A percentile compares a stretch with the other conserved stretches of the same genome.
Conservation (phyloP, 2,113 vertebrate genomes). For the Acanthisitta chloris region DNA sequence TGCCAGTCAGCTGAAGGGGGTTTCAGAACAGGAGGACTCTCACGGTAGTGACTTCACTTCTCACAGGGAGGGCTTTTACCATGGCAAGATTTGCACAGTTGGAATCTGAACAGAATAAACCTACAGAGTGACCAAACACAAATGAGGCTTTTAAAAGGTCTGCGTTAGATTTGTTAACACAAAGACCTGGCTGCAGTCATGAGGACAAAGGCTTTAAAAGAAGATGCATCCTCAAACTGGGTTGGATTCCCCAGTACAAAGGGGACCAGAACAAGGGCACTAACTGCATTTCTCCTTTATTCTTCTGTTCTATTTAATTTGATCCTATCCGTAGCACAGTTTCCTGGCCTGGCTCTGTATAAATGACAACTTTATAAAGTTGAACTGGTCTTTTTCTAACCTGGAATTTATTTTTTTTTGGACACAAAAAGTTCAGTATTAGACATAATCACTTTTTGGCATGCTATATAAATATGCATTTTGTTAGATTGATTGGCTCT, state of each 20-base stretch:
- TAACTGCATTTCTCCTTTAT: neutral
- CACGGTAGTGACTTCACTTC: neutral
- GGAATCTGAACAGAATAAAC: constrained; percentile 15
- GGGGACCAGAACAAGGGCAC: neutral
- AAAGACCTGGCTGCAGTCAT: neutral
- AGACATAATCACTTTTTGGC: constrained; percentile 4
- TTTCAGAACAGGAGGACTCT: neutral
- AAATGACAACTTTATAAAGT: neutral
- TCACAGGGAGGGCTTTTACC: constrained; percentile 2
- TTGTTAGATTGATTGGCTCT: neutral
- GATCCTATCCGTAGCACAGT: neutral
- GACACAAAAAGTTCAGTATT: neutral
- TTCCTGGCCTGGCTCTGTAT: neutral
- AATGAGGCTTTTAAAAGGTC: neutral
- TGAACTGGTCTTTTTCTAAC: neutral
- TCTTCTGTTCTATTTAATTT: neutral
- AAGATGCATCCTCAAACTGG: neutral
- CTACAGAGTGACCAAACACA: constrained; percentile 1
- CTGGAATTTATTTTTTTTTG: neutral
- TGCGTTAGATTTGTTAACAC: neutral
- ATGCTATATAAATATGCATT: neutral
- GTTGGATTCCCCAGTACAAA: neutral
- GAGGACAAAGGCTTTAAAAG: constrained; percentile 20
- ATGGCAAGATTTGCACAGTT: neutral
- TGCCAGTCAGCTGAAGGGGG: neutral